phyloP scores from a whole-genome alignment of 1,140 invertebrate genomes.

The Sitophilus oryzae region DNA sequence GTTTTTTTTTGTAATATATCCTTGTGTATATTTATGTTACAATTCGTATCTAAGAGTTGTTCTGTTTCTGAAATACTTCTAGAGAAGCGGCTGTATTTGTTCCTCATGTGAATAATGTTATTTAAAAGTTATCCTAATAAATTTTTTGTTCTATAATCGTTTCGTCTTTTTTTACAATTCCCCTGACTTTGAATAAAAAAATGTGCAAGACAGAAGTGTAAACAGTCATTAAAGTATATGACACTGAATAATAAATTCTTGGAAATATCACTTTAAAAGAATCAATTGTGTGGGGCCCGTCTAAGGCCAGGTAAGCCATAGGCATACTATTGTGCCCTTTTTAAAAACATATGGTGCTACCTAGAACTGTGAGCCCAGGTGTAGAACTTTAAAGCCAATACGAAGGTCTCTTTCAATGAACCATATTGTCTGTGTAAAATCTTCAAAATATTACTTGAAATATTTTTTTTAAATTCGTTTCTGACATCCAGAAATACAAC shows the following conservation, averaged over 20 bases:
- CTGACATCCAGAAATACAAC: no score
- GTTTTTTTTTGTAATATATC: constrained; percentile 43
- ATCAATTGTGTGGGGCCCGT: constrained; percentile 14
- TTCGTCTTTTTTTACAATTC: constrained; percentile 9
- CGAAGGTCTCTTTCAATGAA: constrained; percentile 11
- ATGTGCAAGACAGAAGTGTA: neutral
- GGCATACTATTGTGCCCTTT: constrained; percentile 11
- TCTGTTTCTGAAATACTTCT: constrained; percentile 41
- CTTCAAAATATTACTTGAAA: no score
- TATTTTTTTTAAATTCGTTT: no score
- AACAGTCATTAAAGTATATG: neutral
- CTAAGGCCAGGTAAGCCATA: constrained; percentile 14
- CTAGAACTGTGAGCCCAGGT: constrained; percentile 15
- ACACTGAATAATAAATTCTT: constrained; percentile 2
- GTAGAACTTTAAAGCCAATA: constrained; percentile 4
- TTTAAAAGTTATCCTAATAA: constrained; percentile 43
- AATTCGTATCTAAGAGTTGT: constrained; percentile 39
- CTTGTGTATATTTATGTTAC: constrained; percentile 41
- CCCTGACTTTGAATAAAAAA: neutral
- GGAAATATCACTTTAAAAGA: constrained; percentile 12
- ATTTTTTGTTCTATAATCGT: constrained; percentile 37
- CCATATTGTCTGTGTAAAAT: neutral
- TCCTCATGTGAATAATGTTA: constrained; percentile 43
- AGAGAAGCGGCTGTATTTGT: constrained; percentile 43
- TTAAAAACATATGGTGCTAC: constrained; percentile 16